Conservation (phyloP, 2,888 invertebrate genomes). For the Acleris literana region DNA sequence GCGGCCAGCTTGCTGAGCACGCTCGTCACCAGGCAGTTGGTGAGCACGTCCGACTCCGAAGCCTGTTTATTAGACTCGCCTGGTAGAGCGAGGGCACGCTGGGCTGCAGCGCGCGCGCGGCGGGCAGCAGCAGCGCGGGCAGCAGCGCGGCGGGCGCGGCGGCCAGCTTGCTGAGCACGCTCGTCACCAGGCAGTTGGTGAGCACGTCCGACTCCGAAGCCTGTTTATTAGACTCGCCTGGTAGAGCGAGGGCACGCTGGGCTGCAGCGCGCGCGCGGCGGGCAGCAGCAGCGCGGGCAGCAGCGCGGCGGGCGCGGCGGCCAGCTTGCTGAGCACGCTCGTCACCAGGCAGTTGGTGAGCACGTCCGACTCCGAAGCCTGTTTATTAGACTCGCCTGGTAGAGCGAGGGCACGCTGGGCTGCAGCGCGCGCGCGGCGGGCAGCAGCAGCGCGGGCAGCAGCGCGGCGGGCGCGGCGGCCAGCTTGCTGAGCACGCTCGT, state of each 20-base stretch:
- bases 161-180: slow-evolving; percentile 92
- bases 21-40: slow-evolving; percentile 94
- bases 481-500: slow-evolving; percentile 94
- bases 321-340: slow-evolving; percentile 92
- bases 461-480: slow-evolving; percentile 94
- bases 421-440: slow-evolving; percentile 92
- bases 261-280: slow-evolving; percentile 91
- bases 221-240: no score
- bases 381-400: no score
- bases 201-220: slow-evolving; percentile 92
- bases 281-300: slow-evolving; percentile 94
- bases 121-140: slow-evolving; percentile 93
- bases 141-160: slow-evolving; percentile 95
- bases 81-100: slow-evolving; percentile 95
- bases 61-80: no score
- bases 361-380: slow-evolving; percentile 91
- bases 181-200: slow-evolving; percentile 94
- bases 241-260: slow-evolving; percentile 94
- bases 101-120: slow-evolving; percentile 91
- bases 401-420: slow-evolving; percentile 94
- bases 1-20: slow-evolving; percentile 93
- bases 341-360: slow-evolving; percentile 94
- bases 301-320: slow-evolving; percentile 94
- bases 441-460: slow-evolving; percentile 93
- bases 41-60: slow-evolving; percentile 91